phyloP scores from a whole-genome alignment of 37 sponge, comb jelly and placozoan genomes.

The Theonella swinhoei region DNA sequence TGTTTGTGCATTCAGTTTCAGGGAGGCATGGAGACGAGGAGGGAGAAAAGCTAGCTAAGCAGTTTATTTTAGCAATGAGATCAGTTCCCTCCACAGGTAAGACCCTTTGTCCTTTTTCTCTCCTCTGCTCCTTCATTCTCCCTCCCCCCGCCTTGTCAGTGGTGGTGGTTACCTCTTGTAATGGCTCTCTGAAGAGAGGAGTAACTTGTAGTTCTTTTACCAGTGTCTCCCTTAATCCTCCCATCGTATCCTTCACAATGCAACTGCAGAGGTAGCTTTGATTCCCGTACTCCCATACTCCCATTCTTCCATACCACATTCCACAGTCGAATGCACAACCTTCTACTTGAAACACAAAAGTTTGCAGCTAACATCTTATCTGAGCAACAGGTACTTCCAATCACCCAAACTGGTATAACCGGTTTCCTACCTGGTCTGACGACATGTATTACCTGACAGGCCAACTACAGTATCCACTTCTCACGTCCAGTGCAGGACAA shows the following conservation, averaged over 20 bases:
- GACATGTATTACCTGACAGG: background rate
- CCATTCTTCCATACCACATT: no score
- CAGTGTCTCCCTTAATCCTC: conserved; percentile 36
- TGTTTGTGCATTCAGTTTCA: no score
- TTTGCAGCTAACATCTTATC: conserved; percentile 41
- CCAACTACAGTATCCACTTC: conserved; percentile 22
- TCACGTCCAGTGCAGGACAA: background rate
- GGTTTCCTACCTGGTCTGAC: background rate
- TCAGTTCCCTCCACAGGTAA: conserved; percentile 37
- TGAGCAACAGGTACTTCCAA: conserved; percentile 28
- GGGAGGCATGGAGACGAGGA: no score
- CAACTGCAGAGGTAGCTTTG: background rate
- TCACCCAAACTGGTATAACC: background rate
- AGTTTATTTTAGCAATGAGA: conserved; percentile 27
- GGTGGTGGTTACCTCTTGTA: conserved; percentile 35
- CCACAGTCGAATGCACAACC: conserved; percentile 36
- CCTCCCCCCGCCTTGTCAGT: background rate
- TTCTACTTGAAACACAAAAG: conserved; percentile 5
- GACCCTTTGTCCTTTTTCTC: background rate
- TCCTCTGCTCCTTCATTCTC: background rate
- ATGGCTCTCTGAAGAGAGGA: conserved; percentile 37
- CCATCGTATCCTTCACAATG: conserved; percentile 39
- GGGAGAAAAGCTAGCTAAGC: background rate
- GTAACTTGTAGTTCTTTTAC: conserved; percentile 38
- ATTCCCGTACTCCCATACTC: no score